phyloP scores from a whole-genome alignment of 1,140 invertebrate species.

The Eriosoma lanigerum region DNA sequence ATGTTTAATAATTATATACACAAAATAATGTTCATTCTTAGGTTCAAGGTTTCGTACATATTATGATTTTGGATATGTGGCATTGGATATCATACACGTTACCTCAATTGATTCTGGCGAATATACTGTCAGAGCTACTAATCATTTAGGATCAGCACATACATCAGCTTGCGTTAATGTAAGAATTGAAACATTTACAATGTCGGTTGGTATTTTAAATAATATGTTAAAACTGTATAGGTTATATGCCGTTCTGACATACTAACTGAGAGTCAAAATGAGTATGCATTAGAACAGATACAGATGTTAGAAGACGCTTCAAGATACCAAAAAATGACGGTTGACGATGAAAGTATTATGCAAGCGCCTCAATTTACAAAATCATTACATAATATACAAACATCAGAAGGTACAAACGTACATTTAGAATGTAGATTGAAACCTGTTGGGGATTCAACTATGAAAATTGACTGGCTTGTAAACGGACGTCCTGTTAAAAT shows the following conservation, averaged over 20 bases:
- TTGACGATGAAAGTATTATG: constrained; percentile 76
- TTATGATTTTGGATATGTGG: constrained; percentile 91
- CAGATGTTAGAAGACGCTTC: constrained; percentile 89
- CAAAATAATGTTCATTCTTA: constrained; percentile 23
- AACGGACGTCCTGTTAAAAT: constrained; percentile 86
- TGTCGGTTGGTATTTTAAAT: neutral
- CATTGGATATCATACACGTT: constrained; percentile 84
- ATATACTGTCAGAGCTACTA: constrained; percentile 89
- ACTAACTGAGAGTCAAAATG: constrained; percentile 91
- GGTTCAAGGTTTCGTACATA: constrained; percentile 89
- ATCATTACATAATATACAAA: constrained; percentile 86
- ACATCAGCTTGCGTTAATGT: constrained; percentile 86
- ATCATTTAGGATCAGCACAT: constrained; percentile 87
- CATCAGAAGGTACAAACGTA: constrained; percentile 87
- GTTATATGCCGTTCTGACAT: constrained; percentile 80
- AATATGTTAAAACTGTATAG: constrained; percentile 52
- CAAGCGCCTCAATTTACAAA: constrained; percentile 84
- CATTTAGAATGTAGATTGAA: constrained; percentile 90
- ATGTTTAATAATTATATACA: neutral
- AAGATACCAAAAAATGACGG: constrained; percentile 68
- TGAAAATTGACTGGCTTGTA: constrained; percentile 96
- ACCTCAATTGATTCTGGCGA: constrained; percentile 88
- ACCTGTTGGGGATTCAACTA: constrained; percentile 90
- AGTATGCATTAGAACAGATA: constrained; percentile 91
- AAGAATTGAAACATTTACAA: constrained; percentile 53